Percentiles rank a stretch among this genome's conserved stretches.
phyloP scores from a whole-genome alignment of 1,140 invertebrate species.

The Sminthurinus signatus region DNA sequence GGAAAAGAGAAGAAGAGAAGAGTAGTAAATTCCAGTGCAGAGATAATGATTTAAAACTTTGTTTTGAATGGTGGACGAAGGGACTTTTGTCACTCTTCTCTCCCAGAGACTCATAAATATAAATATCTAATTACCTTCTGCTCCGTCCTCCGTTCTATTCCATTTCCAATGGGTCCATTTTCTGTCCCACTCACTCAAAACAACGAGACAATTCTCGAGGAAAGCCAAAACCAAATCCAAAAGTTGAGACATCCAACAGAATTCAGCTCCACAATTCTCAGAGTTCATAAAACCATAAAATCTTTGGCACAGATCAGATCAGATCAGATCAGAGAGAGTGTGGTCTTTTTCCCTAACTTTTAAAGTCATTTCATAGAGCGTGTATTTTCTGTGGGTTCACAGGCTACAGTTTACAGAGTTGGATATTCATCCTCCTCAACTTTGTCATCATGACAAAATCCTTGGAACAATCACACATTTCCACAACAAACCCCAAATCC shows the following conservation, averaged over 20 bases:
- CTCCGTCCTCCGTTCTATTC: background rate
- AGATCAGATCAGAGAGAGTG: background rate
- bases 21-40: background rate
- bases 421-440: too few species aligned
- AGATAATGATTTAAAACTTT: constrained; percentile 4
- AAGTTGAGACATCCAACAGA: background rate
- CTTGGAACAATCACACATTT: too few species aligned
- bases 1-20: background rate
- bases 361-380: too few species aligned
- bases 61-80: background rate
- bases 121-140: constrained; percentile 5
- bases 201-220: too few species aligned
- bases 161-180: background rate
- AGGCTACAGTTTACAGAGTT: too few species aligned
- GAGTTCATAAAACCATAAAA: constrained; percentile 23
- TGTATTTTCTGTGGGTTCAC: too few species aligned
- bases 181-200: background rate
- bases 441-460: too few species aligned
- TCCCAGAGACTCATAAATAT: background rate
- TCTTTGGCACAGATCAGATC: too few species aligned
- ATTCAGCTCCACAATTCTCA: background rate
- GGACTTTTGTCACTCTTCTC: too few species aligned
- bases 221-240: too few species aligned
- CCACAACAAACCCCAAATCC: too few species aligned
- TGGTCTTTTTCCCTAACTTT: background rate